Base-by-base conservation (phyloP, 2,888 invertebrate genomes). In the Patella ulyssiponensis region DNA sequence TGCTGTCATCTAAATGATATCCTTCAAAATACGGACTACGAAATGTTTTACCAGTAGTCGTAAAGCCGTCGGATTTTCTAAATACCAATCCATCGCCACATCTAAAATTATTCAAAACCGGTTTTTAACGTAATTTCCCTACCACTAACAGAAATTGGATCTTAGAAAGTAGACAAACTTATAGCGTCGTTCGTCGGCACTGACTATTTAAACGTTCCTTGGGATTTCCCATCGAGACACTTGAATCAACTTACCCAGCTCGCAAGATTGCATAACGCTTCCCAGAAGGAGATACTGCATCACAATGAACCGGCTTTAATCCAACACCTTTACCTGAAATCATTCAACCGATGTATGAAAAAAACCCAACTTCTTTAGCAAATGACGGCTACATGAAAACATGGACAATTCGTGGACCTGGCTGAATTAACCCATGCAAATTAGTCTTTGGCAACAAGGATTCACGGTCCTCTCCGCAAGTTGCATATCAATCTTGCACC, bases 41-140 rank as follows among this genome's bases (percentile, higher is more conserved):
- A n/a, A 64, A 64, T 64, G 64, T 64, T 64, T 64, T 64, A 64
- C 64, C 64, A 64, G 64, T 20, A 11, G 64, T 64, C 9, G 20
- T 15, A 64, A 64, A 64, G 11, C 64, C 64, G 20, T 64, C 64
- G 5, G 3, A 2, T 64, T 20, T n/a, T 9, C 20, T 12, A 64
- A 64, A 64, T 64, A 64, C 20, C 2, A 64, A 64, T 20, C 64
- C 64, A 64, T 64, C 64, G 20, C 64, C 64, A 64, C 64, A 64
- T 17, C 64, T 64, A 12, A 64, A 64, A 64, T n/a, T 27, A 27
- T 33, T 33, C 3, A 33, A 3, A 33, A 3, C 33, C 33, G 33
- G 33, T 33, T 33, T 5, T 33, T 33, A 33, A 33, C 33, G 33
- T 33, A 33, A 7, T 33, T 33, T 33, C 5, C 0, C 0, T 33